Evolutionary conservation across 2,113 vertebrate species (phyloP).

Genomic region (Pluvianellus socialis): DNA sequence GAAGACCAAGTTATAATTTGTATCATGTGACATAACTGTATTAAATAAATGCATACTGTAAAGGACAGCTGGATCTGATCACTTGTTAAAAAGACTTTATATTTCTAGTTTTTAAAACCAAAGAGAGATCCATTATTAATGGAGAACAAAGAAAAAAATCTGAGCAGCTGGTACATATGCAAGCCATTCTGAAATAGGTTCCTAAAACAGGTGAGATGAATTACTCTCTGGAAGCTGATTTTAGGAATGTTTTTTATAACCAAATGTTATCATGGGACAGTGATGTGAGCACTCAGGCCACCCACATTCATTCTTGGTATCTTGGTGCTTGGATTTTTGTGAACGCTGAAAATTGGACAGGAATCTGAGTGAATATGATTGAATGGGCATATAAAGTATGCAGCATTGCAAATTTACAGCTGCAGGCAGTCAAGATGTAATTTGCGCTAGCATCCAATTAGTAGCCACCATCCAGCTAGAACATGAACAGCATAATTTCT

Average conservation of each 20-base stretch:
- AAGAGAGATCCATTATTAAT: background rate
- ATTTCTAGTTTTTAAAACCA: background rate
- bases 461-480: slow-evolving; percentile 22
- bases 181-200: background rate
- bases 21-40: background rate
- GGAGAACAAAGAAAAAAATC: background rate
- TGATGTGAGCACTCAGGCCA: background rate
- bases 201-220: background rate
- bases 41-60: background rate
- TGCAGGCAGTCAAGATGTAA: slow-evolving; percentile 44
- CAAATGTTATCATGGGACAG: background rate
- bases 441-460: slow-evolving; percentile 1
- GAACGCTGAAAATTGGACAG: background rate
- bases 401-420: slow-evolving; percentile 38
- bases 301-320: background rate
- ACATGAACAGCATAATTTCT: background rate
- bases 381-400: background rate
- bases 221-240: background rate
- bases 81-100: background rate
- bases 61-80: background rate
- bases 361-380: slow-evolving; percentile 3
- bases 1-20: background rate
- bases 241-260: background rate
- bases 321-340: background rate
- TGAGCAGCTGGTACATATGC: background rate